A percentile compares a stretch with the other conserved stretches of the same genome.
Evolutionary conservation across 2,888 invertebrate genomes (phyloP).

Genomic region (Dicyrtomina minuta): DNA sequence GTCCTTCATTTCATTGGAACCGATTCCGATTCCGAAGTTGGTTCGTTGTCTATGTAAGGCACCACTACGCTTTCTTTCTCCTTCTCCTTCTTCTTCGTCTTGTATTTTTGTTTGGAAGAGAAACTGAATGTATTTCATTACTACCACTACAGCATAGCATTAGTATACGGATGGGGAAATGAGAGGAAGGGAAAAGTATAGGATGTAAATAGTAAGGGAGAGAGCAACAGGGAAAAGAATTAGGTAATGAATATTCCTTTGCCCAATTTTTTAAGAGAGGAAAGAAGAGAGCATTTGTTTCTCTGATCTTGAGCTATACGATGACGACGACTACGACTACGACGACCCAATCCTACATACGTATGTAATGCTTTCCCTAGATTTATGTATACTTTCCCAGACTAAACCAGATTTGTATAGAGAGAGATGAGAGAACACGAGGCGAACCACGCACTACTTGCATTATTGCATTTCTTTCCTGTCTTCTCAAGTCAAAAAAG

Average conservation of each 20-base stretch:
- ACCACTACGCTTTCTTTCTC: too few relatives aligned
- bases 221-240: slow-evolving; percentile 35
- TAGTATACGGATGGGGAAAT: too few relatives aligned
- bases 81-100: too few relatives aligned
- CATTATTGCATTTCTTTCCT: slow-evolving; percentile 33
- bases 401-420: too few relatives aligned
- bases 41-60: too few relatives aligned
- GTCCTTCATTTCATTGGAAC: slow-evolving; percentile 11
- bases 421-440: too few relatives aligned
- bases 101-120: not conserved
- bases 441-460: slow-evolving; percentile 17
- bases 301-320: not conserved
- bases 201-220: not conserved
- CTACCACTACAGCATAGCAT: not conserved
- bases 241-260: slow-evolving; percentile 47
- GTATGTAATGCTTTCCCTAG: too few relatives aligned
- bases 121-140: not conserved
- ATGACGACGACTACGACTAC: not conserved
- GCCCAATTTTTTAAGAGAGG: slow-evolving; percentile 33
- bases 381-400: not conserved
- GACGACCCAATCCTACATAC: too few relatives aligned
- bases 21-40: not conserved
- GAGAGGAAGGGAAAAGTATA: not conserved
- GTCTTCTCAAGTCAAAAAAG: slow-evolving; percentile 1
- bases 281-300: slow-evolving; percentile 17